phyloP scores from a whole-genome alignment of 2,113 vertebrate genomes.

The Python bivittatus region DNA sequence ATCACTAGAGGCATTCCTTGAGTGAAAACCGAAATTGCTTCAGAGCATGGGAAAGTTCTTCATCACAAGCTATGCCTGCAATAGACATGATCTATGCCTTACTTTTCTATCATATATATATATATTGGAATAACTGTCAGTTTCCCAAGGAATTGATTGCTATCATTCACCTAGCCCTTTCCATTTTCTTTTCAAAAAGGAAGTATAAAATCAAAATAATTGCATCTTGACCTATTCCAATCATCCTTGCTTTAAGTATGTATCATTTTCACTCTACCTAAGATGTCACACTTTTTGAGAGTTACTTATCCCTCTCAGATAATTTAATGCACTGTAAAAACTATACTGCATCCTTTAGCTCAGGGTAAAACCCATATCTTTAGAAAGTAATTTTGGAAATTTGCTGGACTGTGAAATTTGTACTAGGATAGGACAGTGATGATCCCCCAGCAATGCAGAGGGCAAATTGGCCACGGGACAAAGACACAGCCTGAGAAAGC shows the following conservation, averaged over 20 bases:
- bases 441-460: background rate
- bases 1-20: background rate
- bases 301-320: background rate
- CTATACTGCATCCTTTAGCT: background rate
- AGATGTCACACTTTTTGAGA: background rate
- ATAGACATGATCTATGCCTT: background rate
- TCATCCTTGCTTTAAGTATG: background rate
- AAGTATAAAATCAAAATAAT: background rate
- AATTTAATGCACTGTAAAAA: background rate
- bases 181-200: background rate
- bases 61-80: background rate
- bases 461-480: background rate
- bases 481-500: background rate
- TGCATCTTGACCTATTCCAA: background rate
- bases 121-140: too few species aligned
- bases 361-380: background rate
- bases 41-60: background rate
- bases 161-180: too few species aligned
- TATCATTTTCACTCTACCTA: background rate
- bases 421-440: background rate
- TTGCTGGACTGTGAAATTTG: background rate
- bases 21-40: background rate
- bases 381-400: conserved; percentile 6
- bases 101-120: background rate
- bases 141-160: too few species aligned